These are phyloP conservation scores for Pitangus sulphuratus DNA, from an alignment of 2,797 vertebrate genomes.

Conservation along the genomic window DNA sequence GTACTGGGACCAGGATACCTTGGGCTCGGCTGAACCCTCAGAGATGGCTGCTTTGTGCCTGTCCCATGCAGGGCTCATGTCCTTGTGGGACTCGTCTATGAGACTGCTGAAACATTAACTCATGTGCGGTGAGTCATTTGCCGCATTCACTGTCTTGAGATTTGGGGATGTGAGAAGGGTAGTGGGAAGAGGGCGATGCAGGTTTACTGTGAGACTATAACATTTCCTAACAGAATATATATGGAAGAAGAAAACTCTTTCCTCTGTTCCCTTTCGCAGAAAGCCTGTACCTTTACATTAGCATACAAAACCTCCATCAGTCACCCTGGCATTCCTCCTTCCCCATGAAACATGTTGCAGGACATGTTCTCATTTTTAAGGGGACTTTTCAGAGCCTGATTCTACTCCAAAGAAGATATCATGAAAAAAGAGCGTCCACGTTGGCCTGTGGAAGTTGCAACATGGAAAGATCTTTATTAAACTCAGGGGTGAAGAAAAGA, in stretches of 20 bases:
- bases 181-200: constrained; percentile 24
- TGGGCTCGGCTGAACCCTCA: background rate
- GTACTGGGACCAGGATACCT: constrained; percentile 1
- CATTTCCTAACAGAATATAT: constrained; percentile 5
- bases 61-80: background rate
- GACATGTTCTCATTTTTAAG: constrained; percentile 26
- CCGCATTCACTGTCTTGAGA: background rate
- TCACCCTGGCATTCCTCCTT: background rate
- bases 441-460: background rate
- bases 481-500: background rate
- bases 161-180: background rate
- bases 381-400: background rate
- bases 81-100: fast-evolving
- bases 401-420: constrained; percentile 4
- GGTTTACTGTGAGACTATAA: constrained; percentile 26
- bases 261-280: background rate
- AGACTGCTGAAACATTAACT: background rate
- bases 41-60: background rate
- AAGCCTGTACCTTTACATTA: background rate
- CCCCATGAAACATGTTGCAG: background rate
- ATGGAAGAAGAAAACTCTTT: background rate
- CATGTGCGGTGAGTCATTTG: background rate
- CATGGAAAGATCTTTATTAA: background rate
- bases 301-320: background rate
- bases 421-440: background rate